These are phyloP conservation scores for Platysteira castanea DNA, from an alignment of 2,113 vertebrate species.

Conservation along the genomic window DNA sequence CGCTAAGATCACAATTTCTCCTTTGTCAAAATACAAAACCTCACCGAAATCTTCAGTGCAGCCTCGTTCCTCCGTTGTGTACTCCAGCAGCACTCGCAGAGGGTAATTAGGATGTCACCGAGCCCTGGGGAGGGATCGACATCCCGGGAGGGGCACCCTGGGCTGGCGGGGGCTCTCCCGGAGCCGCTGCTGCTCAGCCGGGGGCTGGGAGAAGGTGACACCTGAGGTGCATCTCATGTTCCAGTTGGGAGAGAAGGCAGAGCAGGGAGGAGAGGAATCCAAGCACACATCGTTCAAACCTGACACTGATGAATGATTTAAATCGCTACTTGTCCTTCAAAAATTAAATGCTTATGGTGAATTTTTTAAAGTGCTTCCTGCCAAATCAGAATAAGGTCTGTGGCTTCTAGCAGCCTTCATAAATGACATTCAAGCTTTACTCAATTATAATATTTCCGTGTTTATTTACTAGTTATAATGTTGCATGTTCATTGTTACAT, in stretches of 20 bases:
- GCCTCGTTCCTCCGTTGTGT: background rate
- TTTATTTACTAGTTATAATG: background rate
- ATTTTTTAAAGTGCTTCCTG: background rate
- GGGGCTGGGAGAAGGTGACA: background rate
- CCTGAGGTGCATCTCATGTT: background rate
- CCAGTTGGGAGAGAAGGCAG: background rate
- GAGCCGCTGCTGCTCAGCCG: background rate
- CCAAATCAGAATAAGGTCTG: background rate
- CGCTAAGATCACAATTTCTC: background rate
- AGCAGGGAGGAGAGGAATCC: background rate
- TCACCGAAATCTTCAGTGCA: background rate
- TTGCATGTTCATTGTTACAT: background rate
- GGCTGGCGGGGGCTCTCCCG: background rate
- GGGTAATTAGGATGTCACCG: background rate
- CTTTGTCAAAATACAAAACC: background rate
- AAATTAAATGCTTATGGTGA: background rate
- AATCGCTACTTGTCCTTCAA: background rate
- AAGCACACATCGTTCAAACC: background rate
- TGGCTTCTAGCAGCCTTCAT: background rate
- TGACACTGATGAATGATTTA: background rate
- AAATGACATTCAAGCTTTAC: background rate
- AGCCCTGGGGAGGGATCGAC: fast-evolving
- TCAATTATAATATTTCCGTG: background rate
- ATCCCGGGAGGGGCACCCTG: fast-evolving
- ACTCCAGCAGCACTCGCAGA: fast-evolving